These are phyloP conservation scores for Scartelaos histophorus DNA, from an alignment of 2,113 vertebrate species.

Conservation along the genomic window DNA sequence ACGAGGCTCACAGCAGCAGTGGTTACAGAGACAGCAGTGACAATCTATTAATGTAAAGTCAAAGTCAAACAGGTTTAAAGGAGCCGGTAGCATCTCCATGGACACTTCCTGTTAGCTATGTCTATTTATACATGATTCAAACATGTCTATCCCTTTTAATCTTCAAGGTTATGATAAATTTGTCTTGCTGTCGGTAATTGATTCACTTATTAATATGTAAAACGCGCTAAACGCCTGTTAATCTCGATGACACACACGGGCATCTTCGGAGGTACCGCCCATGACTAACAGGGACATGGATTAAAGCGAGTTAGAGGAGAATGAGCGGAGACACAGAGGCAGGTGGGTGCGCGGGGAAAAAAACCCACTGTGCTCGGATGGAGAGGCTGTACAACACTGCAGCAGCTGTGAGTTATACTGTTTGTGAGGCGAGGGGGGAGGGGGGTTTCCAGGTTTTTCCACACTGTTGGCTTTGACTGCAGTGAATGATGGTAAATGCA, in stretches of 20 bases:
- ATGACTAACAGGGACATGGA: neutral
- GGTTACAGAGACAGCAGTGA: too few relatives aligned
- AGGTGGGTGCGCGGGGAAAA: constrained; percentile 23
- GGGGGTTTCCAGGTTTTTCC: constrained; percentile 39
- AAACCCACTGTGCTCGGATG: constrained; percentile 4
- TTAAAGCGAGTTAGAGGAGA: neutral
- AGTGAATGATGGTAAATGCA: constrained; percentile 52
- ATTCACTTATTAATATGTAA: neutral
- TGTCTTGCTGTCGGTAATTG: neutral
- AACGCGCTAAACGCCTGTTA: neutral
- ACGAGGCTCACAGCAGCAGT: too few relatives aligned
- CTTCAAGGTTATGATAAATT: neutral
- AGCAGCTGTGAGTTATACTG: constrained; percentile 36
- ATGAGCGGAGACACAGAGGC: constrained; percentile 18
- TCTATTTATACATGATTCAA: too few relatives aligned
- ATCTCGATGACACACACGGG: neutral
- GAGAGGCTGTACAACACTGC: constrained; percentile 9
- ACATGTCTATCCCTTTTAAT: neutral
- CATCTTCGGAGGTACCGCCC: neutral
- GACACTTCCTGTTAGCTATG: too few relatives aligned
- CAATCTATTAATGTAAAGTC: too few relatives aligned
- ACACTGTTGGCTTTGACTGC: constrained; percentile 46
- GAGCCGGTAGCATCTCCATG: too few relatives aligned
- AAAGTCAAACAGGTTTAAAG: too few relatives aligned
- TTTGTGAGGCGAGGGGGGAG: neutral